Evolutionary conservation across 2,113 vertebrate genomes (phyloP), one percentile per base, ranked within the genome.

Genomic region (Eublepharis macularius): DNA sequence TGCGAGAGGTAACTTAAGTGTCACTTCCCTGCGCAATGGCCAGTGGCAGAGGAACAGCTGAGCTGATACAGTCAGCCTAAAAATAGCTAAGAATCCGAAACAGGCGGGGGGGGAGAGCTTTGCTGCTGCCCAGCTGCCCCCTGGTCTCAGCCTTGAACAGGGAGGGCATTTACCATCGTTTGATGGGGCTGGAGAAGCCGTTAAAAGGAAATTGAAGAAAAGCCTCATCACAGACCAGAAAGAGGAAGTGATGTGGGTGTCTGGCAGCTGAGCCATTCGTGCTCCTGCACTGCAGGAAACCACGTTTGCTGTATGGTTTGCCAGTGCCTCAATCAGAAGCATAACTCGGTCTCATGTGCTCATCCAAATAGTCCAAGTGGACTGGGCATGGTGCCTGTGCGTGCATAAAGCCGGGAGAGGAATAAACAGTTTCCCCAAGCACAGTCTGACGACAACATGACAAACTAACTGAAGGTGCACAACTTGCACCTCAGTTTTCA

Each of bases 41-140:
- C 85, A 82, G 93, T 86, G 87, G 92, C 86, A 73, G 91, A 39
- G 92, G 95, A 97, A 98, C 98, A 98, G 97, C 97, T 98, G 97
- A 94, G 94, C 91, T 87, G 95, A 97, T 96, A 96, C 78, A 79
- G 87, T 87, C 92, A 86, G 92, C 94, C 95, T 97, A 98, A 97
- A 98, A 97, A 97, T 98, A 98, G 96, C 91, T 0, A 92, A 88
- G 95, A 96, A 95, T 95, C 94, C 32, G 45, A 92, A 88, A 85
- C 82, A 41, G 45, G 57, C 14, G 34, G 32, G 82, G 47, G 82
- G 77, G 29, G 76, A 87, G 4, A 6, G 1, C 12, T 39, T 21
- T 14, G 19, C 85, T 86, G 82, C 82, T 91, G 89, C 92, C 91
- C 92, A 70, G 74, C 87, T 85, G 83, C 89, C 80, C 85, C 79